Base-by-base conservation (phyloP, 2,113 vertebrate species). In the Eudyptes chrysolophus region DNA sequence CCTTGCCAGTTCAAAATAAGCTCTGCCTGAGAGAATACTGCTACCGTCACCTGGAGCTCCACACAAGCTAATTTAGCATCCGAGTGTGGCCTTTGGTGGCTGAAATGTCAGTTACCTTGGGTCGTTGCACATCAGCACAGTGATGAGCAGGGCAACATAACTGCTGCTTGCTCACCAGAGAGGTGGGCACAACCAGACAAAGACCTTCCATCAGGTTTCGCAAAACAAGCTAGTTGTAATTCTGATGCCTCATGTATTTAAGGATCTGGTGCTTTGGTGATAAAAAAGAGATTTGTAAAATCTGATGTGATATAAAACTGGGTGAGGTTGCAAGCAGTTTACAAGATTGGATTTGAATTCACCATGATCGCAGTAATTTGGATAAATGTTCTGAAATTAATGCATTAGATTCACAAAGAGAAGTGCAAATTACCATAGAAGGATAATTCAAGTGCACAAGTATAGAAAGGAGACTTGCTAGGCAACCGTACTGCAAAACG, bases 101-200 rank as follows among this genome's bases (percentile, higher is more conserved):
- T 66, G 44, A 89, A 84, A 74, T 22, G 9, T 40, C 49, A 78
- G 72, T 6, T 34, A 70, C 22, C 21, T 74, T 1, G 1, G n/a
- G 16, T 27, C 7, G 3, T 26, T 3, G 2, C 16, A 60, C 0
- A 0, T 17, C 19, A 2, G 40, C 51, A 44, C 13, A 74, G 40
- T 42, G 42, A 42, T 16, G 42, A 42, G 42, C 42, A 42, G 42
- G 42, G 42, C 42, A 42, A 65, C 4, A 2, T 34, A 80, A 54
- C 55, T 40, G 26, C 42, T 75, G 24, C 69, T 40, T 51, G 17
- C 22, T 75, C 20, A 60, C 16, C 51, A 21, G 38, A 80, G 22
- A 87, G 27, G 11, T 49, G 68, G 24, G n/a, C 14, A 51, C n/a
- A 42, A 25, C 36, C 32, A 82, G 30, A 26, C 15, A 76, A 84